Conservation (phyloP, 2,113 vertebrate species). For the Polyodon spathula region DNA sequence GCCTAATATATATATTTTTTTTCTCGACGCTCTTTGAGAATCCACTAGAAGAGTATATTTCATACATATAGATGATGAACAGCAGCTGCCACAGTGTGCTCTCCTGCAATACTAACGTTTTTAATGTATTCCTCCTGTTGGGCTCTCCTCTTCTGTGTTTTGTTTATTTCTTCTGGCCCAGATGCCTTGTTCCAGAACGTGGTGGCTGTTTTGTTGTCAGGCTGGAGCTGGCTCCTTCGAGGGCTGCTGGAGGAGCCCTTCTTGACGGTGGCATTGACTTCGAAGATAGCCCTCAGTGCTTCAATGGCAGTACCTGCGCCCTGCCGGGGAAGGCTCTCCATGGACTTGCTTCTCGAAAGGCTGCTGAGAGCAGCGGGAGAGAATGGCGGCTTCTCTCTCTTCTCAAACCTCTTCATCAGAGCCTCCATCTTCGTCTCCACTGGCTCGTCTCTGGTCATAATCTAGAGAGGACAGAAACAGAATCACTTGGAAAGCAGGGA, state of each 20-base stretch:
- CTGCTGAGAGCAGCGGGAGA: not conserved
- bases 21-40: too few relatives aligned
- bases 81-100: too few relatives aligned
- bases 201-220: too few relatives aligned
- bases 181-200: too few relatives aligned
- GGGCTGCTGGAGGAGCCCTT: constrained; percentile 27
- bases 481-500: not conserved
- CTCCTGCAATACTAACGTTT: too few relatives aligned
- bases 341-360: constrained; percentile 39
- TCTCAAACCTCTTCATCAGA: constrained; percentile 22
- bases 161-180: too few relatives aligned
- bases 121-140: too few relatives aligned
- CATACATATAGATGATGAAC: too few relatives aligned
- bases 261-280: constrained; percentile 38
- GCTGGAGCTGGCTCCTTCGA: constrained; percentile 11
- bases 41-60: too few relatives aligned
- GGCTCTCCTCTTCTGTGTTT: too few relatives aligned
- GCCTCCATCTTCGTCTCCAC: constrained; percentile 18
- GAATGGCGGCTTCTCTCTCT: not conserved
- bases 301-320: constrained; percentile 21
- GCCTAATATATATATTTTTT: too few relatives aligned
- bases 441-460: constrained; percentile 11
- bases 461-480: constrained; percentile 20
- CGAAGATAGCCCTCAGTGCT: constrained; percentile 47
- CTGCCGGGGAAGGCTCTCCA: constrained; percentile 34